Evolutionary conservation across 1,140 invertebrate species (phyloP).

Genomic region (Halyomorpha halys): DNA sequence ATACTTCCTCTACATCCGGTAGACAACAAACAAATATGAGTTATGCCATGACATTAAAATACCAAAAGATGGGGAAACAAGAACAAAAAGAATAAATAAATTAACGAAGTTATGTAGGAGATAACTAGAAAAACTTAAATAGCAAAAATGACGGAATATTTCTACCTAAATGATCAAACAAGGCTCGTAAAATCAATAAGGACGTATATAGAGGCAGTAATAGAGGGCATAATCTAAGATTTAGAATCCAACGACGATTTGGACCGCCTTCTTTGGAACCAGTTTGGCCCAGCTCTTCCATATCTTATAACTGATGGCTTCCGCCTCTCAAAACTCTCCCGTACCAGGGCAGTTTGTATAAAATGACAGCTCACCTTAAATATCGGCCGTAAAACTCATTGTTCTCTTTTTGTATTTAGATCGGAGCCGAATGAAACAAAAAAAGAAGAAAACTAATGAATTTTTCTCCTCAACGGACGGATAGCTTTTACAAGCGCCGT

Average conservation of each 20-base stretch:
- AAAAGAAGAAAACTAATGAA: not conserved
- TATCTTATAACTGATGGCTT: slow-evolving; percentile 12
- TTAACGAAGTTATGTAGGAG: too few species aligned
- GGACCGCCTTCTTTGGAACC: not conserved
- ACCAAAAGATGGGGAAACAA: too few species aligned
- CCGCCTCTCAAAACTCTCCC: slow-evolving; percentile 8
- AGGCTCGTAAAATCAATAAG: not conserved
- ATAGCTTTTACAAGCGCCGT: too few species aligned
- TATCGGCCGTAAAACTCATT: slow-evolving; percentile 3
- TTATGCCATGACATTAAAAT: too few species aligned
- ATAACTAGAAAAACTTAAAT: too few species aligned
- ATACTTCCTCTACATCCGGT: too few species aligned
- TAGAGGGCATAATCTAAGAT: not conserved
- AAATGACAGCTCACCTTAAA: slow-evolving; percentile 10
- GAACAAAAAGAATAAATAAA: too few species aligned
- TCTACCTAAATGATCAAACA: too few species aligned
- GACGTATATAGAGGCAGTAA: not conserved
- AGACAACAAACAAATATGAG: too few species aligned
- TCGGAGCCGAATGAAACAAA: not conserved
- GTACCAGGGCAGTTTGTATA: slow-evolving; percentile 6
- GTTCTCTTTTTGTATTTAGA: slow-evolving; percentile 1
- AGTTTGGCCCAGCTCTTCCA: not conserved
- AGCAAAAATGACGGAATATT: too few species aligned
- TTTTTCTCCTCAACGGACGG: too few species aligned
- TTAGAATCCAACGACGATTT: not conserved